Evolutionary conservation across 2,888 invertebrate species (phyloP).

Genomic region (Minunthozetes semirufus): DNA sequence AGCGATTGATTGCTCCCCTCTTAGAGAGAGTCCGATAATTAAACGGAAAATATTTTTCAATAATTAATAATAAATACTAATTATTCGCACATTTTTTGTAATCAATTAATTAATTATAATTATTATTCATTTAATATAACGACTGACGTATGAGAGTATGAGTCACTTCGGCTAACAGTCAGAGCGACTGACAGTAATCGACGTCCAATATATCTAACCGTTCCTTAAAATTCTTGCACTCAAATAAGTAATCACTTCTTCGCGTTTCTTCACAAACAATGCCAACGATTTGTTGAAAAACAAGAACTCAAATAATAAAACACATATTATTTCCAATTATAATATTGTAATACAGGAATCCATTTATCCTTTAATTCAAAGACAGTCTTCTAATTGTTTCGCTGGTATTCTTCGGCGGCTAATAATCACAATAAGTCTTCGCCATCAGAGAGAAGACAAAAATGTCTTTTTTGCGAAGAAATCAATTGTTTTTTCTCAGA

Average conservation of each 20-base stretch:
- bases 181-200: neutral
- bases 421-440: too few species aligned
- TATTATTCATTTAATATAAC: neutral
- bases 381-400: neutral
- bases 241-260: neutral
- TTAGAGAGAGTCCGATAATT: too few species aligned
- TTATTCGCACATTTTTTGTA: too few species aligned
- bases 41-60: too few species aligned
- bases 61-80: too few species aligned
- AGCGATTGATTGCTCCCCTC: too few species aligned
- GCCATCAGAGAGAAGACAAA: too few species aligned
- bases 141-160: neutral
- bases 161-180: neutral
- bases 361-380: too few species aligned
- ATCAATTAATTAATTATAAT: too few species aligned
- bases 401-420: too few species aligned
- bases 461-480: too few species aligned
- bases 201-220: neutral
- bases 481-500: neutral
- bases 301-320: neutral
- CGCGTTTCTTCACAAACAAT: neutral
- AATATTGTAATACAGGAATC: too few species aligned
- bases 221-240: slow-evolving; percentile 6
- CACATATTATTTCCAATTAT: neutral
- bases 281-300: slow-evolving; percentile 1